Base-by-base conservation (phyloP, 2,113 vertebrate species). In the Epinephelus fuscoguttatus region DNA sequence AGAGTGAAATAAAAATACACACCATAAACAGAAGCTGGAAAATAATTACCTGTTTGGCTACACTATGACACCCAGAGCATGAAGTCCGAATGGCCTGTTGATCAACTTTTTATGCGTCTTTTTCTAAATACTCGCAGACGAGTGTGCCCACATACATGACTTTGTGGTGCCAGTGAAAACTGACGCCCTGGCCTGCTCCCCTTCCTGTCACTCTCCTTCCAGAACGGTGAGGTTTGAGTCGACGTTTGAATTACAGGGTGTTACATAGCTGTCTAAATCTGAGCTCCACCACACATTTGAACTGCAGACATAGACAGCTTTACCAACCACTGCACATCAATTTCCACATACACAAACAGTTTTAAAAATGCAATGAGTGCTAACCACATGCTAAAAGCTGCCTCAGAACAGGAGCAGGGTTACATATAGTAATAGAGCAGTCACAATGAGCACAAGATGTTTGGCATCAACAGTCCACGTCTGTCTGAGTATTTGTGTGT, bases 241-340 rank as follows among this genome's bases (percentile, higher is more conserved):
- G 52, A 84, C 57, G 37, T 84, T 56, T 70, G 86, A 93, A 94
- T 94, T 92, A 91, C 88, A 92, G 93, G 92, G 90, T 91, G 85
- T 68, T 85, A 78, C 83, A 49, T 14, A 45, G 64, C 79, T 84
- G 70, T 94, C 87, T 93, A 90, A 91, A 93, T 88, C 61, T 74
- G 88, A 86, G 74, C 87, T 57, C 77, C 84, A 87, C 90, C 90
- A 64, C 89, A 92, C 85, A 80, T 71, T 82, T 64, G 62, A 87
- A 79, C 77, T 84, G 90, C 86, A 91, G 84, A 87, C 89, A 83
- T 27, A 82, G 63, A 84, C 87, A 75, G 70, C 81, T 89, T 81
- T 57, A 67, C 77, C 64, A 63, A 89, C 80, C 78, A 1, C 87
- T 56, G 56, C 86, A 83, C 75, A 81, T 82, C 78, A 71, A 71